These are phyloP conservation scores for Cromileptes altivelis DNA, from an alignment of 2,113 vertebrate species.

Conservation along the genomic window DNA sequence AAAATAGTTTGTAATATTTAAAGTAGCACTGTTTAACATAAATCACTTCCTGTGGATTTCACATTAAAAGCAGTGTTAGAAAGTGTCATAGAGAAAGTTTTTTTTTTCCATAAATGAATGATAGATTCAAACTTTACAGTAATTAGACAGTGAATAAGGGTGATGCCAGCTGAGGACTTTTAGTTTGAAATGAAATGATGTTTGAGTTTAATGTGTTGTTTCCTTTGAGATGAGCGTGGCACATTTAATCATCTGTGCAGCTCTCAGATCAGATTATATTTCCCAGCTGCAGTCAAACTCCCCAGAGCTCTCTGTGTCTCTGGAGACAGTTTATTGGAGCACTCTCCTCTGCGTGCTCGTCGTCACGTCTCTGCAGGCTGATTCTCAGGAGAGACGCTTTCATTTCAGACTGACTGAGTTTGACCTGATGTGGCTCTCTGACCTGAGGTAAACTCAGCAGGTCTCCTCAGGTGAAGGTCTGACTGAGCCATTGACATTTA, in stretches of 20 bases:
- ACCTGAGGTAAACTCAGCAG: background rate
- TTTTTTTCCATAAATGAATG: background rate
- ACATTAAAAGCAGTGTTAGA: background rate
- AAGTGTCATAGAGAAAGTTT: background rate
- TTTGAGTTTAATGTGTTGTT: background rate
- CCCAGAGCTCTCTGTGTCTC: background rate
- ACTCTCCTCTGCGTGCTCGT: too few relatives aligned
- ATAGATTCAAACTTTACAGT: background rate
- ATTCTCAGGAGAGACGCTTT: background rate
- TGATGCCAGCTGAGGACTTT: background rate
- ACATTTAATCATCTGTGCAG: background rate
- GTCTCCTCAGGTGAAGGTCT: background rate
- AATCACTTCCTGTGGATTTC: background rate
- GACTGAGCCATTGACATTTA: background rate
- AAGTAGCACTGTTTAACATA: background rate
- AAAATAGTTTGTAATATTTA: background rate
- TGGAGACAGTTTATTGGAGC: background rate
- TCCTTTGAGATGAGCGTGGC: too few relatives aligned
- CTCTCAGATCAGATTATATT: background rate
- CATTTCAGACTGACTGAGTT: background rate
- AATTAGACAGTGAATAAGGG: background rate
- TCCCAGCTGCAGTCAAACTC: background rate
- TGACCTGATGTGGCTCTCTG: background rate
- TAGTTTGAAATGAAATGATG: background rate
- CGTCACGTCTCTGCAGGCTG: background rate